A percentile compares a stretch with the other conserved stretches of the same genome.
Conservation (phyloP, 1,140 invertebrate species). For the Drosophila paulistorum region DNA sequence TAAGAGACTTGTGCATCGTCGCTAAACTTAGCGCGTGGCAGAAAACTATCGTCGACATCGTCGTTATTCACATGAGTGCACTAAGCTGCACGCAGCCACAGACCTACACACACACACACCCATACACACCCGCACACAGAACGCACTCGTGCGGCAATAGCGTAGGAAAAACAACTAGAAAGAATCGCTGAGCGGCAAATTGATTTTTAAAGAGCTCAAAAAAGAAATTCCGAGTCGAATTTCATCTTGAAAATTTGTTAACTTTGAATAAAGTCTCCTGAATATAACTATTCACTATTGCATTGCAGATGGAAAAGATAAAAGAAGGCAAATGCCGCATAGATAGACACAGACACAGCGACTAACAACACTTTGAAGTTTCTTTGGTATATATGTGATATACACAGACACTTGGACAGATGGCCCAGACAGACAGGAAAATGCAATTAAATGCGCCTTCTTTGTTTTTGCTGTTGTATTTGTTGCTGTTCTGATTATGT, state of each 20-base stretch:
- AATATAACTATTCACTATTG: conserved; percentile 13
- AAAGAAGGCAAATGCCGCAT: conserved; percentile 20
- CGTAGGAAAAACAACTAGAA: conserved; percentile 29
- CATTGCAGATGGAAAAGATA: not conserved
- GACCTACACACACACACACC: conserved; percentile 23
- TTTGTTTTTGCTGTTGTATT: not conserved
- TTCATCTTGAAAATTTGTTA: conserved; percentile 51
- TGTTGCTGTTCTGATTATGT: conserved; percentile 14
- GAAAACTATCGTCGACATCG: conserved; percentile 39
- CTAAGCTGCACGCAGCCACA: conserved; percentile 41
- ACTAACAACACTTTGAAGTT: conserved; percentile 27
- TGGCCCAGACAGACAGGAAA: conserved; percentile 42
- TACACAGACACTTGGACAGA: not conserved
- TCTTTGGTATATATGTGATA: not conserved
- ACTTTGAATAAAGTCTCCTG: conserved; percentile 41
- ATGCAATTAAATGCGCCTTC: conserved; percentile 60
- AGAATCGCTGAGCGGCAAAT: conserved; percentile 43
- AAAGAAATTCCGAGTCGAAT: conserved; percentile 41
- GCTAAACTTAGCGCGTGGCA: conserved; percentile 41
- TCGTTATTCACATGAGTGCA: conserved; percentile 67
- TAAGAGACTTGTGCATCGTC: conserved; percentile 2
- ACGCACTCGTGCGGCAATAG: conserved; percentile 60
- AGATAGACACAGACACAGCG: conserved; percentile 12
- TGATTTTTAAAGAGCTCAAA: conserved; percentile 41
- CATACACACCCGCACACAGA: conserved; percentile 19